Evolutionary conservation across 2,888 invertebrate genomes (phyloP).

Genomic region (Graphium colonna): DNA sequence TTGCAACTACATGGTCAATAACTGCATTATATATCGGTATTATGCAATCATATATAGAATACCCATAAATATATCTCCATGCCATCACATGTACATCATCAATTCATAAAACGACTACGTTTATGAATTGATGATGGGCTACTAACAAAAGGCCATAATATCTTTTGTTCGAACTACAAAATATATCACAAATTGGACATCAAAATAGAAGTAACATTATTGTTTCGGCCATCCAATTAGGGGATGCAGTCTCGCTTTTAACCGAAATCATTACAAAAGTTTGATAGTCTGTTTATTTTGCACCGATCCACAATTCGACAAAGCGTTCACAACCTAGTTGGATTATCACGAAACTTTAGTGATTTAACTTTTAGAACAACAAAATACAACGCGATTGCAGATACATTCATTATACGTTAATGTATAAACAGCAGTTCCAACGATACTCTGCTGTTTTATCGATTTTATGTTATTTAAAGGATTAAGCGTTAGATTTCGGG

Average conservation of each 20-base stretch:
- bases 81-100: too few species aligned
- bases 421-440: neutral
- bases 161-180: too few species aligned
- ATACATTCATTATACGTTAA: neutral
- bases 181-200: too few species aligned
- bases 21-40: too few species aligned
- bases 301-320: neutral
- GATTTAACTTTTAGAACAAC: conserved; percentile 4
- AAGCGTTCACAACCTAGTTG: neutral
- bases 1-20: too few species aligned
- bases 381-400: neutral
- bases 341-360: conserved; percentile 2
- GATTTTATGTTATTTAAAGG: too few species aligned
- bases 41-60: too few species aligned
- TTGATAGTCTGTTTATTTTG: neutral
- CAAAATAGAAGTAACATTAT: neutral
- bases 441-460: neutral
- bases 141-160: too few species aligned
- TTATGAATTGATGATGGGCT: too few species aligned
- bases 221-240: neutral
- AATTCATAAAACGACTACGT: too few species aligned
- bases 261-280: neutral
- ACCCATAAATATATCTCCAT: too few species aligned
- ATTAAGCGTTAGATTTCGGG: too few species aligned
- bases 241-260: neutral